Conservation (phyloP, 2,888 invertebrate genomes). For the Cordilura impudica region DNA sequence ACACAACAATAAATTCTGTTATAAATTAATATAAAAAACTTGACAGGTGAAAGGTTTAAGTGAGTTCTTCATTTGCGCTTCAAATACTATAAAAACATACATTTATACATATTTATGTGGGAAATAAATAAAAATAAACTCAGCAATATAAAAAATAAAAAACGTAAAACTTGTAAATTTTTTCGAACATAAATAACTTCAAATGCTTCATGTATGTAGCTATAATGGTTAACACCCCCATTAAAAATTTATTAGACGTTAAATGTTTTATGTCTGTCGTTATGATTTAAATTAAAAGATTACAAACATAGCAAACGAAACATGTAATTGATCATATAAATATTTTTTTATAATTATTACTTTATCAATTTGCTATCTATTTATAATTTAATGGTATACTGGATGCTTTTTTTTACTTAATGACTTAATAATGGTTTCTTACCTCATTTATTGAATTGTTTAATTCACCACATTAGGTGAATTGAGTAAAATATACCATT, state of each 20-base stretch:
- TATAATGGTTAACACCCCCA: neutral
- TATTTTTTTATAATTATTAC: slow-evolving; percentile 2
- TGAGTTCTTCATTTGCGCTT: neutral
- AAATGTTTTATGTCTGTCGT: neutral
- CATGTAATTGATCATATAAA: slow-evolving; percentile 26
- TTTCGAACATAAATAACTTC: neutral
- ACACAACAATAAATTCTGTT: neutral
- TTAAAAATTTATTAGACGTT: neutral
- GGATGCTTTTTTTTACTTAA: too few species aligned
- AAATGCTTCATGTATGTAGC: neutral
- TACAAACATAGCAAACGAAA: neutral
- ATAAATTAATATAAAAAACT: neutral
- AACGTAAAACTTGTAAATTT: neutral
- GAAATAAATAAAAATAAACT: neutral
- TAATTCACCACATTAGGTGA: too few species aligned
- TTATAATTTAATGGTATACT: neutral
- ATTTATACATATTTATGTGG: neutral
- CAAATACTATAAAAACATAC: neutral
- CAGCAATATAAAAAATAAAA: neutral
- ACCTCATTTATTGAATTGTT: too few species aligned
- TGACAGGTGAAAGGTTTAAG: slow-evolving; percentile 45
- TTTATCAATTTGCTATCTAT: neutral
- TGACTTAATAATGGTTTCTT: too few species aligned
- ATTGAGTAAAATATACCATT: too few species aligned
- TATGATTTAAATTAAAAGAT: too few species aligned